Evolutionary conservation across 2,113 vertebrate species (phyloP).

Genomic region (Macquaria ambigua): DNA sequence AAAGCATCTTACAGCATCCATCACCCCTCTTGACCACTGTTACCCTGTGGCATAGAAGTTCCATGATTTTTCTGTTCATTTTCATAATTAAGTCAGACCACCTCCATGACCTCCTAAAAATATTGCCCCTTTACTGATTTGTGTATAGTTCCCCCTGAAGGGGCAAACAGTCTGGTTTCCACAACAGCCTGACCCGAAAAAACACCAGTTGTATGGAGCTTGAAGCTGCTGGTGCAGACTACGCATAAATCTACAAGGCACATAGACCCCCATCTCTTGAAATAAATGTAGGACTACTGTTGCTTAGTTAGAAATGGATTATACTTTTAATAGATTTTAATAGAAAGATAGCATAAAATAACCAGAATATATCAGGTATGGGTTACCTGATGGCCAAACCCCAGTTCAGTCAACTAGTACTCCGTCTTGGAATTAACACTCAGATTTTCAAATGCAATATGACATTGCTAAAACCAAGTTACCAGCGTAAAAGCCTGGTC

Average conservation of each 20-base stretch:
- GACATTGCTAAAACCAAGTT: background rate
- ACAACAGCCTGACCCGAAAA: background rate
- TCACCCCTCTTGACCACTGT: background rate
- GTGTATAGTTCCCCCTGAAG: conserved; percentile 6
- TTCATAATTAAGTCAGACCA: conserved; percentile 1
- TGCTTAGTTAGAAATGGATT: background rate
- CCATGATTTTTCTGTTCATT: background rate
- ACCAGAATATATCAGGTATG: background rate
- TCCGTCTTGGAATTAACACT: background rate
- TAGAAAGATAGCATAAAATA: background rate
- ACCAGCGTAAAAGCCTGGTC: background rate
- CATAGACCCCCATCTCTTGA: too few species aligned
- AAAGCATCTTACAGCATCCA: background rate
- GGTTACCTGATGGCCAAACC: background rate
- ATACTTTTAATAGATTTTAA: background rate
- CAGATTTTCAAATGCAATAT: background rate
- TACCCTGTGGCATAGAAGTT: background rate
- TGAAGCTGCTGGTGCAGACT: background rate
- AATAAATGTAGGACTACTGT: background rate
- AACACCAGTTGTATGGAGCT: background rate
- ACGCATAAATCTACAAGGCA: background rate
- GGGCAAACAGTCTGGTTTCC: background rate
- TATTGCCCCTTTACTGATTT: conserved; percentile 9
- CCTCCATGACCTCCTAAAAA: background rate
- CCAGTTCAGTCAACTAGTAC: too few species aligned